Conservation (phyloP, 2,888 invertebrate species). For the Melieria crassipennis region DNA sequence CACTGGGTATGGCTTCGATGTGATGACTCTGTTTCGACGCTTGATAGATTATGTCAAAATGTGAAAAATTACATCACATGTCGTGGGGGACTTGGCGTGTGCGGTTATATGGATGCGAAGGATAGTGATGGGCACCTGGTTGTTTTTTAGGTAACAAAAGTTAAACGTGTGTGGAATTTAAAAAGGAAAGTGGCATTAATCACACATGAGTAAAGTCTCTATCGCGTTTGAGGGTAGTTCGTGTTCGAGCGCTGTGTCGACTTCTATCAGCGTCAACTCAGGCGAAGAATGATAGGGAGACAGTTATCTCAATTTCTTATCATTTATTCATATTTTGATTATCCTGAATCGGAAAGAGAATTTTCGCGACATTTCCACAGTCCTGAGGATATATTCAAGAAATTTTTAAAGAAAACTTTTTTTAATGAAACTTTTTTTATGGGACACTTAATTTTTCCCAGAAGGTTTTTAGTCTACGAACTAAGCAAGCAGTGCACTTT, state of each 20-base stretch:
- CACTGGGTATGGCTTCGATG: no score
- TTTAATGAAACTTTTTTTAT: no score
- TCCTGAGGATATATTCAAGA: no score
- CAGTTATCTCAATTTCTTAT: not conserved
- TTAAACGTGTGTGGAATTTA: slow-evolving; percentile 22
- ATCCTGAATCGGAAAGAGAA: not conserved
- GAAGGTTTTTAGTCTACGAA: no score
- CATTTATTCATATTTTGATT: not conserved
- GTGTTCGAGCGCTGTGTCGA: not conserved
- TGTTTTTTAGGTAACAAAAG: not conserved
- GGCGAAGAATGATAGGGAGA: not conserved
- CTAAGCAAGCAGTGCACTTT: no score
- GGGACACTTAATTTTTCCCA: no score
- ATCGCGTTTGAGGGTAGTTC: no score
- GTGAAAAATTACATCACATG: slow-evolving; percentile 33
- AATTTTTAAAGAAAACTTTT: no score
- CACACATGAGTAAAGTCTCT: not conserved
- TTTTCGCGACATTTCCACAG: no score
- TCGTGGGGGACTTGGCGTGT: slow-evolving; percentile 15
- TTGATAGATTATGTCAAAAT: slow-evolving; percentile 39
- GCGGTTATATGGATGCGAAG: not conserved
- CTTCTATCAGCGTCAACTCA: not conserved
- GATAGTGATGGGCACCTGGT: not conserved
- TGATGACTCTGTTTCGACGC: not conserved
- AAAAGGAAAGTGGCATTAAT: slow-evolving; percentile 23